Evolutionary conservation across 1,140 invertebrate genomes (phyloP), one percentile per base, ranked within the genome.

Genomic region (Leptopilina boulardi): DNA sequence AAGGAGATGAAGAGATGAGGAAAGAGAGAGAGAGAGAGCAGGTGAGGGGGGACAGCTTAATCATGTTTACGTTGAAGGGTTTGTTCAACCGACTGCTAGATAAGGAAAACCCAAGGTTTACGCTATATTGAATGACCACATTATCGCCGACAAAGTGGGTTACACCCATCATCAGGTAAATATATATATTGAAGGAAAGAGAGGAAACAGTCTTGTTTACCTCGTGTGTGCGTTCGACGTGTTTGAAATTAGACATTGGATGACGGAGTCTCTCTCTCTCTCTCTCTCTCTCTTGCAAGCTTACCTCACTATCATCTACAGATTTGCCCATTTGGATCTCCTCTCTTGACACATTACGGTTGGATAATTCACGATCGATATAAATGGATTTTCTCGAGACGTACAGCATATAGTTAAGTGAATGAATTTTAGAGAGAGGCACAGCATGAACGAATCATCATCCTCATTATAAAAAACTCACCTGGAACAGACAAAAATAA

Each of bases 71-170:
- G 54, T 21, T 30, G 13, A 66, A 66, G 23, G 56, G 56, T 66
- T 66, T 66, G 56, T n/a, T 30, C 56, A 66, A 66, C 23, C 23
- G 15, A 66, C 56, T 66, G 11, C 56, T n/a, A 66, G 56, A 66
- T 34, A 30, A 66, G 56, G 56, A n/a, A n/a, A 66, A n/a, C 23
- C 23, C 23, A 30, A 66, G 81, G 77, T 73, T 74, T 51, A 82
- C 72, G 74, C 34, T 76, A 79, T n/a, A n/a, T 78, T 75, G 74
- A 70, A 75, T 77, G 71, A 74, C 72, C 76, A 75, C 81, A 76
- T 86, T 88, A 85, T 85, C 82, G 82, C 74, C 75, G 80, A 81
- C 71, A 83, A 85, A 86, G 81, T 77, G 73, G 77, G 77, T 80
- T 83, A 80, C 84, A 77, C 72, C 70, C 80, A n/a, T n/a, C n/a